These are phyloP conservation scores for Ctenochaetus hawaiiensis DNA, from an alignment of 2,797 vertebrate species.

Conservation along the genomic window DNA sequence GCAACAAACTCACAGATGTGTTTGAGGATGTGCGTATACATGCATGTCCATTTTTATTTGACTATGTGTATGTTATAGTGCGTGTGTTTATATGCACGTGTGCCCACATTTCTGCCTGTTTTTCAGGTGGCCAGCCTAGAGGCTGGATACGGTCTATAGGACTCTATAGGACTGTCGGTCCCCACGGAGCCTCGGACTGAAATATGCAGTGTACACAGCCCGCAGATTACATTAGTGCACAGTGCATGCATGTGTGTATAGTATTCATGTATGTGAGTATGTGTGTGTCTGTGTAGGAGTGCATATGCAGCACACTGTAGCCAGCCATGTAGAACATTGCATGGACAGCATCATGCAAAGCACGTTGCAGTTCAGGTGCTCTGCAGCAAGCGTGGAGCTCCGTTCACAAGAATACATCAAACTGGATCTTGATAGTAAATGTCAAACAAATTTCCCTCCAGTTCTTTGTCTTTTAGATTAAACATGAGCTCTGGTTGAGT, in stretches of 20 bases:
- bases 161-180: conserved; percentile 30
- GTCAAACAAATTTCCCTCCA: conserved; percentile 47
- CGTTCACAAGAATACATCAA: conserved; percentile 50
- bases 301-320: conserved; percentile 68
- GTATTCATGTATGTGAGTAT: background rate
- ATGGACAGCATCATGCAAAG: conserved; percentile 60
- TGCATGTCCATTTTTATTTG: background rate
- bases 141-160: conserved; percentile 9
- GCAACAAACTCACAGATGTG: background rate
- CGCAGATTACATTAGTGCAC: conserved; percentile 60
- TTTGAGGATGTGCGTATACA: background rate
- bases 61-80: background rate
- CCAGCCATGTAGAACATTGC: conserved; percentile 69
- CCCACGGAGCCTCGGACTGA: conserved; percentile 24
- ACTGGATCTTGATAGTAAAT: conserved; percentile 25
- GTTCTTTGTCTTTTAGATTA: conserved; percentile 49
- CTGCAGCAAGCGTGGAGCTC: conserved; percentile 28
- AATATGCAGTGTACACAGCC: conserved; percentile 46
- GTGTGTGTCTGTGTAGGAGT: conserved; percentile 48
- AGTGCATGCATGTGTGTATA: conserved; percentile 26
- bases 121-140: conserved; percentile 21
- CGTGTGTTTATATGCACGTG: conserved; percentile 4
- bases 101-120: conserved; percentile 15
- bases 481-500: conserved; percentile 35
- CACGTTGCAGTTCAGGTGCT: conserved; percentile 29